phyloP scores from a whole-genome alignment of 2,113 vertebrate species.

The Hylia prasina region DNA sequence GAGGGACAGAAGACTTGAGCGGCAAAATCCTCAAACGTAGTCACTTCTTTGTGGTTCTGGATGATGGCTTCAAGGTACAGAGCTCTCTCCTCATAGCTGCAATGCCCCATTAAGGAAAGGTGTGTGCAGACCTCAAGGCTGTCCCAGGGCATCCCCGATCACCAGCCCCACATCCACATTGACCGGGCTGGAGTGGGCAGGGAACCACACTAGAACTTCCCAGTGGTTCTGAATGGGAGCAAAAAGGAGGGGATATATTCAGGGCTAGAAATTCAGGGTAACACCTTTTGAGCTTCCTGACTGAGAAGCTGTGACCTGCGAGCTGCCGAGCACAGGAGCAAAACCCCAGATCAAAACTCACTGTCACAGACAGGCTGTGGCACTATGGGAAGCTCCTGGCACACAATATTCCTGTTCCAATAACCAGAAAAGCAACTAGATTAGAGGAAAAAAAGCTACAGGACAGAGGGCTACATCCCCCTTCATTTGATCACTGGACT shows the following conservation, averaged over 20 bases:
- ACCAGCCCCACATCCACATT: not conserved
- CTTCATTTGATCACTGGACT: not conserved
- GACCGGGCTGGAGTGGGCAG: accelerated
- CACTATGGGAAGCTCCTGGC: not conserved
- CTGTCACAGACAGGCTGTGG: not conserved
- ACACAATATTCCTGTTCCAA: not conserved
- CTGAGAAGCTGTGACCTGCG: not conserved
- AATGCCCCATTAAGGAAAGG: slow-evolving; percentile 75
- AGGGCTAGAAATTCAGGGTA: not conserved
- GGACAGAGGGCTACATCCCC: not conserved
- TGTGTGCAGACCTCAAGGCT: not conserved
- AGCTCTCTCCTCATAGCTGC: slow-evolving; percentile 95
- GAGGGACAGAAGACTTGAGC: slow-evolving; percentile 96
- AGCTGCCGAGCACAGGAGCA: not conserved
- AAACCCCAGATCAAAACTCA: not conserved
- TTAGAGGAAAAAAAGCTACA: not conserved
- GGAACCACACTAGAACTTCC: not conserved
- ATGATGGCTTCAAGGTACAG: slow-evolving; percentile 97
- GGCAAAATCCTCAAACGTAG: slow-evolving; percentile 97
- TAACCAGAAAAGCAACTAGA: not conserved
- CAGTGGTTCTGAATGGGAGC: not conserved
- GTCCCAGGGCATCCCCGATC: not conserved
- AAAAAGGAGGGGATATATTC: not conserved
- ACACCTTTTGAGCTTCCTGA: not conserved
- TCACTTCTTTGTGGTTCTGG: slow-evolving; percentile 94